phyloP scores from a whole-genome alignment of 2,113 vertebrate species.

The Dolichotis patagonum region DNA sequence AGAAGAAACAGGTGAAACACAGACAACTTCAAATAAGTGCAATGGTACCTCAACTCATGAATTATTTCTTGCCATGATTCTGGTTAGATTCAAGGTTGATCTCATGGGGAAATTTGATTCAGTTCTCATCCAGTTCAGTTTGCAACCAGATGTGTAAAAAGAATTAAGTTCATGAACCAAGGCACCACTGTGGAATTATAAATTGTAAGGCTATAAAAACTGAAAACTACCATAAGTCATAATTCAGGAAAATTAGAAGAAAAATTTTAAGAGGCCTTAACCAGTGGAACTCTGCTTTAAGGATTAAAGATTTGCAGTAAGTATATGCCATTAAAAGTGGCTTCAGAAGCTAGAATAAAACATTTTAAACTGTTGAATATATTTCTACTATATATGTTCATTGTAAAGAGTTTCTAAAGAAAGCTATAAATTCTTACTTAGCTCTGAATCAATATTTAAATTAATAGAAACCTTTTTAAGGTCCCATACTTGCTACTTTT shows the following conservation, averaged over 20 bases:
- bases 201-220: neutral
- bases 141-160: neutral
- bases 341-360: neutral
- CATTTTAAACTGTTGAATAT: neutral
- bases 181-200: neutral
- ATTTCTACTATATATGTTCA: neutral
- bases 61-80: neutral
- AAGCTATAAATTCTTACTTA: neutral
- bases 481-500: neutral
- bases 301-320: neutral
- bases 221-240: neutral
- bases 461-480: neutral
- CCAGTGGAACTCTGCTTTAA: neutral
- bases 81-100: neutral
- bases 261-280: neutral
- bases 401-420: neutral
- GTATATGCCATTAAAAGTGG: neutral
- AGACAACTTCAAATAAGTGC: neutral
- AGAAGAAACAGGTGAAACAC: neutral
- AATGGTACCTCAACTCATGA: neutral
- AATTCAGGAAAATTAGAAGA: slow-evolving; percentile 8
- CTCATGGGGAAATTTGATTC: neutral
- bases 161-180: neutral
- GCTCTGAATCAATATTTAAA: slow-evolving; percentile 45
- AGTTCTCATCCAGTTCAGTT: neutral